Percentiles rank a stretch among this genome's conserved stretches.
Evolutionary conservation across 2,888 invertebrate species (phyloP).

Genomic region (Psylliodes chrysocephalus): DNA sequence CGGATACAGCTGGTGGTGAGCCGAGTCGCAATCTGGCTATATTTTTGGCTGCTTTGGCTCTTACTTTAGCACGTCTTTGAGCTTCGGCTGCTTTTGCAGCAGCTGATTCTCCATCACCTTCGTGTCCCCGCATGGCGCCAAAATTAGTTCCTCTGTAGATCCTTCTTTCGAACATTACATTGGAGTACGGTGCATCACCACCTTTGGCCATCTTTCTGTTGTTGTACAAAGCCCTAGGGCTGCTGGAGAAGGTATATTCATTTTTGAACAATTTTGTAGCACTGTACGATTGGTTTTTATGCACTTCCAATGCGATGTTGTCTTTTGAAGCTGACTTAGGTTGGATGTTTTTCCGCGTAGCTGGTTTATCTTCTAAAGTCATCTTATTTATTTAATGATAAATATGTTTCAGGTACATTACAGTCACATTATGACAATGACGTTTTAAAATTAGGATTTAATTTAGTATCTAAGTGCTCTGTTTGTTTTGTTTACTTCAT

Average conservation of each 20-base stretch:
- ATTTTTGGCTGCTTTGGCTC: constrained; percentile 73
- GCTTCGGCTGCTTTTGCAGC: constrained; percentile 71
- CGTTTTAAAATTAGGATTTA: neutral
- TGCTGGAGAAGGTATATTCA: constrained; percentile 71
- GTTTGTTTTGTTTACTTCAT: constrained; percentile 1
- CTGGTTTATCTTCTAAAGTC: constrained; percentile 43
- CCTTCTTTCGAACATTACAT: constrained; percentile 91
- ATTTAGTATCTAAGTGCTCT: neutral
- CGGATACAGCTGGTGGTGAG: constrained; percentile 83
- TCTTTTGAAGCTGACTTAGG: constrained; percentile 34
- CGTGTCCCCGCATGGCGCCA: constrained; percentile 65
- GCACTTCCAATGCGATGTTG: constrained; percentile 32
- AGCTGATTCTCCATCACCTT: constrained; percentile 67
- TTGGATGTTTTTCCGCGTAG: constrained; percentile 33
- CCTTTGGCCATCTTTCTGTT: constrained; percentile 66
- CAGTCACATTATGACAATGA: constrained; percentile 40
- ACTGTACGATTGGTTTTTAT: constrained; percentile 30
- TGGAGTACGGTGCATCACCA: constrained; percentile 72
- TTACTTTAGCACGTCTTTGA: constrained; percentile 78
- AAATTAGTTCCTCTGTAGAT: constrained; percentile 87
- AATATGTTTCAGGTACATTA: constrained; percentile 34
- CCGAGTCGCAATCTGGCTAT: constrained; percentile 68
- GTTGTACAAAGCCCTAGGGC: constrained; percentile 71
- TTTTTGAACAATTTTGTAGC: constrained; percentile 44
- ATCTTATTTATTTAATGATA: constrained; percentile 29